Conservation (phyloP, 1,140 invertebrate genomes). For the Physella acuta region DNA sequence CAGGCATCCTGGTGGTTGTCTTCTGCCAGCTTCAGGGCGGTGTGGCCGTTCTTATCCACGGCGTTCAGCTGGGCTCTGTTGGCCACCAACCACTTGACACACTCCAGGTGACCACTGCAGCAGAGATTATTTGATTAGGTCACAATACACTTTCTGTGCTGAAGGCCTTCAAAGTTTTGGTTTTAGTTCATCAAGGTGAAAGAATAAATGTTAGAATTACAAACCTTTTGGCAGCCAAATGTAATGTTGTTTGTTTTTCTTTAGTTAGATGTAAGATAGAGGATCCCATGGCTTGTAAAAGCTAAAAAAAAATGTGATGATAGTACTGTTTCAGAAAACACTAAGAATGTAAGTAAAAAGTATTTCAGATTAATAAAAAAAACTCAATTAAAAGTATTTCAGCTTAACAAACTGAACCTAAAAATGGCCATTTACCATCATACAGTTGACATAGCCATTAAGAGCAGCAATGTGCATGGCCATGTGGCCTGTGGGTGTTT, state of each 20-base stretch:
- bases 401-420: background rate
- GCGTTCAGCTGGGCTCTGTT: constrained; percentile 49
- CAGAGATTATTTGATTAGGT: background rate
- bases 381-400: background rate
- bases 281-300: constrained; percentile 56
- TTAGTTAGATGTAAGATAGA: constrained; percentile 47
- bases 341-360: background rate
- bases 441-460: constrained; percentile 56
- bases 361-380: background rate
- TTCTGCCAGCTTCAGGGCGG: constrained; percentile 50
- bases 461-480: constrained; percentile 58
- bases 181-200: background rate
- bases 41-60: constrained; percentile 50
- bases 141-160: background rate
- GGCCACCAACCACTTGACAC: constrained; percentile 56
- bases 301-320: constrained; percentile 37
- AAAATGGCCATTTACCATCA: constrained; percentile 41
- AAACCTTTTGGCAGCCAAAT: constrained; percentile 59
- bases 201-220: background rate
- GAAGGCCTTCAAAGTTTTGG: background rate
- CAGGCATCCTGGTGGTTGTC: constrained; percentile 51
- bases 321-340: background rate
- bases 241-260: constrained; percentile 56
- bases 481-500: constrained; percentile 57
- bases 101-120: constrained; percentile 55